Percentiles rank a stretch among this genome's conserved stretches.
Conservation (phyloP, 2,888 invertebrate species). For the Portevinia maculata region DNA sequence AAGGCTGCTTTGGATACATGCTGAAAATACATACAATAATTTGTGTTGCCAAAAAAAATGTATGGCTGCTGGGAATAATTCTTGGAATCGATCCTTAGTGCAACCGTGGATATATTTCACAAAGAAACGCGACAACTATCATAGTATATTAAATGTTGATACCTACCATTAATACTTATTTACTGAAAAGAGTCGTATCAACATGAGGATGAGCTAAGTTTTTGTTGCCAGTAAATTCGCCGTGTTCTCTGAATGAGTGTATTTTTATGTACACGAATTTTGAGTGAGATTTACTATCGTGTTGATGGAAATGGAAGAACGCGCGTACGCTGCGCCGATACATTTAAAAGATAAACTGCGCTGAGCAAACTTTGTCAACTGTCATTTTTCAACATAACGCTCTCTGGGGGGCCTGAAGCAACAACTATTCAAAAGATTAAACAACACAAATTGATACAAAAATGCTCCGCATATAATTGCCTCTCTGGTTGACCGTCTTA, state of each 20-base stretch:
- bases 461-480: conserved; percentile 54
- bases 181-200: too few relatives aligned
- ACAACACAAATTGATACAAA: conserved; percentile 26
- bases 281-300: conserved; percentile 2
- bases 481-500: conserved; percentile 32
- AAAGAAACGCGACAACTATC: too few relatives aligned
- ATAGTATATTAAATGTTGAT: too few relatives aligned
- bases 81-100: too few relatives aligned
- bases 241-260: background rate
- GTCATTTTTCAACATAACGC: conserved; percentile 3
- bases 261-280: background rate
- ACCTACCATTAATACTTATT: too few relatives aligned
- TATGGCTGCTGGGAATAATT: too few relatives aligned
- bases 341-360: conserved; percentile 53
- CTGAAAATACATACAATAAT: too few relatives aligned
- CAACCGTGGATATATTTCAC: too few relatives aligned
- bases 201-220: too few relatives aligned
- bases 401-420: background rate
- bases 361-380: conserved; percentile 29
- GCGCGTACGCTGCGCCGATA: conserved; percentile 19
- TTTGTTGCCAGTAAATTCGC: conserved; percentile 39
- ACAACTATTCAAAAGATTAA: too few relatives aligned
- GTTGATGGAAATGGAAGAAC: background rate
- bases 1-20: too few relatives aligned
- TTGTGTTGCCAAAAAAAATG: too few relatives aligned